These are phyloP conservation scores for Labeo calbasu DNA, from an alignment of 2,797 vertebrate genomes.

Conservation along the genomic window DNA sequence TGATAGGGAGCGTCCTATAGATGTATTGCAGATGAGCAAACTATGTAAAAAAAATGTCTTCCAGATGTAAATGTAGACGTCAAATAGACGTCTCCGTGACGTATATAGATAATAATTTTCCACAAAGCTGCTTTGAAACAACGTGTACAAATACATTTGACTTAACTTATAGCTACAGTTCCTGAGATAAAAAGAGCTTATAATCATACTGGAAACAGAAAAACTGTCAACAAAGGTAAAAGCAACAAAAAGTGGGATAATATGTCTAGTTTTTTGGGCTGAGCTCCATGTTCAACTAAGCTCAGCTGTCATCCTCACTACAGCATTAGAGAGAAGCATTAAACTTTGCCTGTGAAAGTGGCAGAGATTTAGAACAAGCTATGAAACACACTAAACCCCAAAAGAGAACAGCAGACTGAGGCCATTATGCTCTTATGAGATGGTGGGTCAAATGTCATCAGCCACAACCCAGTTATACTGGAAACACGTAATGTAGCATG, in stretches of 20 bases:
- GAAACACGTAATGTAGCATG: neutral
- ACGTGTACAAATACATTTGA: too few species aligned
- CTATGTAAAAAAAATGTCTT: too few species aligned
- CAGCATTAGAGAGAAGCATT: conserved; percentile 24
- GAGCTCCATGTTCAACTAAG: neutral
- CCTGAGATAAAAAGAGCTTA: neutral
- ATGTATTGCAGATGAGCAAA: too few species aligned
- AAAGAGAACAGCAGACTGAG: neutral
- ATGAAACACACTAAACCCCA: conserved; percentile 12
- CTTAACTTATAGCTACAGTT: neutral
- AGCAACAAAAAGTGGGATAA: conserved; percentile 44
- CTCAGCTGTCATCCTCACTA: neutral
- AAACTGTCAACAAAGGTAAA: conserved; percentile 3
- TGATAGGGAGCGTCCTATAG: too few species aligned
- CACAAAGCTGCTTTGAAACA: too few species aligned
- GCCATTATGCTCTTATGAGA: neutral
- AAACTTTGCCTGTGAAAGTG: conserved; percentile 6
- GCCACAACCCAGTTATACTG: neutral
- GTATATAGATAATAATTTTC: too few species aligned
- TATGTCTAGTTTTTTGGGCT: conserved; percentile 11
- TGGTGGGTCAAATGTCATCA: conserved; percentile 4
- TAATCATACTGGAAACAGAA: conserved; percentile 37
- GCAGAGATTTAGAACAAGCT: conserved; percentile 1
- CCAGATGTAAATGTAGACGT: too few species aligned
- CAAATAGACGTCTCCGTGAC: too few species aligned